Base-by-base conservation (phyloP, 2,888 invertebrate genomes). In the Xanthorhoe spadicearia region DNA sequence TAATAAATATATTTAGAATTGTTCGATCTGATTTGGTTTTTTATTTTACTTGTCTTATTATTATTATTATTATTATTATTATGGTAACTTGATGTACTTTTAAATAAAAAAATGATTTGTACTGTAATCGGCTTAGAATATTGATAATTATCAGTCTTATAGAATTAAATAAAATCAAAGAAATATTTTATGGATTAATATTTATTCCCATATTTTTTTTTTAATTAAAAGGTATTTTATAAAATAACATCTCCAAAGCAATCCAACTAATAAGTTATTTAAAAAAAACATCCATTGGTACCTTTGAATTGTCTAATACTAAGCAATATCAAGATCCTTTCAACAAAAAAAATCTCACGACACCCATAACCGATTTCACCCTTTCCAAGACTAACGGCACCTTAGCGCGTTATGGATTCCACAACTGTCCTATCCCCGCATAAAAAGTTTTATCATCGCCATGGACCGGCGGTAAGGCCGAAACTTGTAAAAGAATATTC, bases 401-500 rank as follows among this genome's bases (percentile, higher is more conserved):
- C 63, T 60, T 63, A 64, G 55, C 64, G 78, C 80, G 81, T 87
- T 85, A 85, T 83, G 84, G 84, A 81, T 83, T 84, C 81, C 80
- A 81, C 83, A 84, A 85, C 83, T 84, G 84, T 81, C 76, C 83
- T 80, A 82, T 83, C 81, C 80, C 23, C 23, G 85, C 87, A 89
- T 91, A 90, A 89, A 91, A 92, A 92, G 83, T 92, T 92, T 89
- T 89, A 89, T 91, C 88, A 87, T 84, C 79, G 78, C 81, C 82
- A 87, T 84, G 79, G 78, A 81, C 81, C 81, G 71, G 80, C 84
- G 84, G 88, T 83, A 79, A 57, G 77, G 79, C 78, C 75, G 74
- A 80, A 88, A 89, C 84, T 90, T 90, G 83, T 81, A 79, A 81
- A 85, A 89, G 85, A 85, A 86, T 86, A 86, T 86, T 85, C 86